phyloP scores from a whole-genome alignment of 1,140 invertebrate genomes.

The Penaeus chinensis region DNA sequence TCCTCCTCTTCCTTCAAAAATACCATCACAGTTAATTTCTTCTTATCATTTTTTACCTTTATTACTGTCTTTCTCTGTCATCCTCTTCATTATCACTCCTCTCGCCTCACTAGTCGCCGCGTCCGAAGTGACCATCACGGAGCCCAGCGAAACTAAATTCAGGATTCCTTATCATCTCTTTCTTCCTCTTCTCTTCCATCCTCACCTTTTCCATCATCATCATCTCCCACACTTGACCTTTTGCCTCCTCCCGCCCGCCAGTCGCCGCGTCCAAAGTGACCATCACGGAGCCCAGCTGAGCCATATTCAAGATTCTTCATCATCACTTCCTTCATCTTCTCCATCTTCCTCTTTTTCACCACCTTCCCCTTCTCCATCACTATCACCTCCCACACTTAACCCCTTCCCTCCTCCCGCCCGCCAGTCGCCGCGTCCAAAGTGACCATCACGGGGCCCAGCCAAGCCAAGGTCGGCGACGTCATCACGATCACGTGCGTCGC shows the following conservation, averaged over 20 bases:
- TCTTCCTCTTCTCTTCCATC: neutral
- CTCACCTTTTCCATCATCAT: neutral
- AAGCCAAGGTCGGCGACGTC: constrained; percentile 61
- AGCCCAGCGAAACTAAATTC: constrained; percentile 66
- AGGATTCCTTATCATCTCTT: constrained; percentile 52
- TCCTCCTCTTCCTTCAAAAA: neutral
- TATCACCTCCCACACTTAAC: neutral
- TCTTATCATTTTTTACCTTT: neutral
- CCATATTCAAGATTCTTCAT: constrained; percentile 58
- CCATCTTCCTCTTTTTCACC: neutral
- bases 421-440: constrained; percentile 70
- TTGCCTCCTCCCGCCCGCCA: constrained; percentile 53
- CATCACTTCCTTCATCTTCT: constrained; percentile 22
- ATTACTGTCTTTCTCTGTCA: neutral
- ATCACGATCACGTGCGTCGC: constrained; percentile 60
- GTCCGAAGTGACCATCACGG: constrained; percentile 68
- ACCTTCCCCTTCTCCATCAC: neutral
- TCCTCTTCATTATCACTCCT: neutral
- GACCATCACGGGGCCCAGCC: constrained; percentile 68
- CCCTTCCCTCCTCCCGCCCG: neutral
- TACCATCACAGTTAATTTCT: too few species aligned
- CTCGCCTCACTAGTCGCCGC: constrained; percentile 68
- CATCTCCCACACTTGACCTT: neutral
- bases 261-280: constrained; percentile 69
- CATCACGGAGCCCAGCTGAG: constrained; percentile 68